A percentile compares a stretch with the other conserved stretches of the same genome.
These are phyloP conservation scores for Jaculus jaculus DNA, from an alignment of 2,113 vertebrate species.

Conservation along the genomic window DNA sequence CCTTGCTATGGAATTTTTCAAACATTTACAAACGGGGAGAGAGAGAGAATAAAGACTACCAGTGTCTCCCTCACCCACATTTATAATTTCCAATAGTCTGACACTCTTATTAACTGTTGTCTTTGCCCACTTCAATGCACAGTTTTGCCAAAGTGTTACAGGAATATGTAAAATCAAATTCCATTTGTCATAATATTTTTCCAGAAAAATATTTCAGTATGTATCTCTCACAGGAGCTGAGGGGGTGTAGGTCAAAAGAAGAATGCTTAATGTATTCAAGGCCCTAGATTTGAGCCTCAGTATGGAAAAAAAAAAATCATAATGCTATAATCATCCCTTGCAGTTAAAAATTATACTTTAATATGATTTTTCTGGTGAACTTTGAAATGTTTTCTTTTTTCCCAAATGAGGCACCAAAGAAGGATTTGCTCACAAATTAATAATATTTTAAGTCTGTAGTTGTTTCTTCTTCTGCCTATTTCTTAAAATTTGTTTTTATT, in stretches of 20 bases:
- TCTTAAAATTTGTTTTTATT: neutral
- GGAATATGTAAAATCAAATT: neutral
- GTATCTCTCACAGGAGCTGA: neutral
- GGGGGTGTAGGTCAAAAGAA: no score
- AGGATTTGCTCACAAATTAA: neutral
- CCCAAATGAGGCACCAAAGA: neutral
- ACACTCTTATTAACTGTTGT: neutral
- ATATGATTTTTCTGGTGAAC: neutral
- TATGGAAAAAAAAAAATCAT: neutral
- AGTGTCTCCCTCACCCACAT: neutral
- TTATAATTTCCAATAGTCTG: neutral
- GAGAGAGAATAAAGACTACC: neutral
- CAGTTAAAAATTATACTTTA: neutral
- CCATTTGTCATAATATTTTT: neutral
- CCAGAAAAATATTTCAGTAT: neutral
- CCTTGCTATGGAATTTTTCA: neutral
- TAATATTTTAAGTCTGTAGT: neutral
- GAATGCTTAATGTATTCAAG: neutral
- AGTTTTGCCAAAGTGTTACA: neutral
- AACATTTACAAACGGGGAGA: neutral
- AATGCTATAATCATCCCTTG: neutral
- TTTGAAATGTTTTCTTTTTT: neutral
- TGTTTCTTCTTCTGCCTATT: neutral
- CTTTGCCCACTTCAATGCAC: no score
- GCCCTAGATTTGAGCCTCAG: neutral